Evolutionary conservation across 2,797 vertebrate genomes (phyloP), one percentile per base, ranked within the genome.

Genomic region (Lacerta bilineata): DNA sequence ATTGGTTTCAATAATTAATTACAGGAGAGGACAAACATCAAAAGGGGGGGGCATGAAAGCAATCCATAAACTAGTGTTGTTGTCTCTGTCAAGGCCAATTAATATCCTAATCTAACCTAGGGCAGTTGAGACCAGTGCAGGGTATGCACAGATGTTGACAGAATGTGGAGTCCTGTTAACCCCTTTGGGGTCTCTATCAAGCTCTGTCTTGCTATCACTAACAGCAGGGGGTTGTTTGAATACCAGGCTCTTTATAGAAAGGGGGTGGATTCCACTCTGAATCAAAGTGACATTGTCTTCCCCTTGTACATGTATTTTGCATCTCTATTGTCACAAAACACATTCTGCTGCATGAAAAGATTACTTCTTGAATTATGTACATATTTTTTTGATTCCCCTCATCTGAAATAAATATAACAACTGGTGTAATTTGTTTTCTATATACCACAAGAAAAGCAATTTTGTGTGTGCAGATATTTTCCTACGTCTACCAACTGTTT

Each of bases 1-100:
- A 5, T 7, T 83, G 18, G 18, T 81, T 81, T 76, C n/a, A 39
- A 23, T 85, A 76, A 89, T 33, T 86, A 86, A 86, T 55, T 81
- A 74, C 27, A 76, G 41, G 61, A 66, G 1, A 81, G n/a, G 69
- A 59, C 8, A 29, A 82, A 66, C 33, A 82, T 80, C 59, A 89
- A 55, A 76, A 5, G 33, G 75, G 72, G 69, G 78, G 17, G 64
- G 69, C 80, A 64, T 64, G 18, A 74, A 86, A 78, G 66, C 66
- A 50, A 36, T 20, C 27, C 59, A 39, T 69, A 46, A 74, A 5
- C 39, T 72, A n/a, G 80, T 87, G 41, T 13, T 66, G 13, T 87
- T 74, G 66, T 66, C 81, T 76, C 20, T 43, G 41, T 75, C 69
- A 76, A 85, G 43, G 61, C 72, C 71, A 74, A 36, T 75, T 85